These are phyloP conservation scores for Xiphophorus birchmanni DNA, from an alignment of 2,797 vertebrate species.

Conservation along the genomic window DNA sequence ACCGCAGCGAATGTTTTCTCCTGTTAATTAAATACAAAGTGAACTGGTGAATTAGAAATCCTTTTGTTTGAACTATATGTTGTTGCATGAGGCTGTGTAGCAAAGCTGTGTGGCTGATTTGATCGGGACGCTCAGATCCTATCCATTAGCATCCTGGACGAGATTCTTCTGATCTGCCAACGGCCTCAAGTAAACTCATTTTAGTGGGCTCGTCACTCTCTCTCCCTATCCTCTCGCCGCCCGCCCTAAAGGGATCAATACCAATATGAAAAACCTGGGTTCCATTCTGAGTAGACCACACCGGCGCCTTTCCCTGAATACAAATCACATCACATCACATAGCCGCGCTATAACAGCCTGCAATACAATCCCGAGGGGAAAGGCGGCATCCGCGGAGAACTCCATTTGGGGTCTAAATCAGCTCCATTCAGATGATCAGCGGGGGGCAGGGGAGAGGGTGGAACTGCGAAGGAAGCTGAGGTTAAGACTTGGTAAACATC, in stretches of 20 bases:
- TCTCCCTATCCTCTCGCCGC: conserved; percentile 53
- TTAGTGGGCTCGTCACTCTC: conserved; percentile 67
- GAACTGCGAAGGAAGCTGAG: conserved; percentile 45
- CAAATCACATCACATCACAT: conserved; percentile 76
- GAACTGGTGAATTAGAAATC: conserved; percentile 33
- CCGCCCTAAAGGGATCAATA: conserved; percentile 83
- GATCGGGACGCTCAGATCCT: conserved; percentile 62
- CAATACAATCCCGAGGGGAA: conserved; percentile 63
- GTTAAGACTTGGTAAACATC: conserved; percentile 64
- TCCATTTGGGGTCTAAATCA: conserved; percentile 72
- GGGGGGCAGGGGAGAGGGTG: conserved; percentile 22
- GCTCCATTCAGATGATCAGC: conserved; percentile 64
- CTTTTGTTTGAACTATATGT: conserved; percentile 48
- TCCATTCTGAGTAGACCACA: conserved; percentile 80
- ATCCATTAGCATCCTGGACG: conserved; percentile 80
- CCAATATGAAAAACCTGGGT: conserved; percentile 84
- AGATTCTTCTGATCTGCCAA: conserved; percentile 82
- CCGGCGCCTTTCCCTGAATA: conserved; percentile 76
- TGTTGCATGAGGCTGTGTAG: conserved; percentile 27
- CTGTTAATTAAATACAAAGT: conserved; percentile 41
- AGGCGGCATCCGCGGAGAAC: conserved; percentile 58
- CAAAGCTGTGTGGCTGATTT: conserved; percentile 55
- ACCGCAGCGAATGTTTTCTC: conserved; percentile 20
- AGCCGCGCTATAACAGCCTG: conserved; percentile 60
- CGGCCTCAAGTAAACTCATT: conserved; percentile 82